phyloP scores from a whole-genome alignment of 2,888 invertebrate genomes.

The Polyploca ridens region DNA sequence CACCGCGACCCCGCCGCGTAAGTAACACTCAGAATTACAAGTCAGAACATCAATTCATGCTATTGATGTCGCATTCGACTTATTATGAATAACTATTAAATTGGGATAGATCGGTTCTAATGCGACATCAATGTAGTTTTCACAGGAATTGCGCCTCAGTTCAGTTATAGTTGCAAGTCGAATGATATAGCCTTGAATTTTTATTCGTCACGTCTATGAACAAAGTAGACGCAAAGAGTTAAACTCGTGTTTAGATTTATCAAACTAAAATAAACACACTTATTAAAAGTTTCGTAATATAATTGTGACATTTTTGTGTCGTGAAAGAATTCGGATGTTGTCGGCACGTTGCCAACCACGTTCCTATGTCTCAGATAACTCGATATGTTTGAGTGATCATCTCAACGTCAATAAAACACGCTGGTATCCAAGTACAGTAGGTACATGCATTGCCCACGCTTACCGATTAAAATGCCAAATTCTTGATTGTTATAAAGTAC shows the following conservation, averaged over 20 bases:
- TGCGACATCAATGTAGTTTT: too few relatives aligned
- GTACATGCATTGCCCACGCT: not conserved
- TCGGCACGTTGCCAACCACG: slow-evolving; percentile 12
- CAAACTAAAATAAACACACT: not conserved
- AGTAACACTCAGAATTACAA: slow-evolving; percentile 40
- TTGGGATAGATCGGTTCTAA: too few relatives aligned
- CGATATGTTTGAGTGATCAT: slow-evolving; percentile 10
- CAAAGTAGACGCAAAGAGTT: not conserved
- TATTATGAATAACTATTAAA: too few relatives aligned
- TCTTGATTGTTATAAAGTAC: not conserved
- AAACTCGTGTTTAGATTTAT: not conserved
- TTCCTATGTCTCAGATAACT: slow-evolving; percentile 4
- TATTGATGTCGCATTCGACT: not conserved
- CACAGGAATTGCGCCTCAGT: not conserved
- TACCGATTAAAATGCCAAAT: not conserved
- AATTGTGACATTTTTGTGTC: slow-evolving; percentile 1
- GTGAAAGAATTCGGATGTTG: slow-evolving; percentile 10
- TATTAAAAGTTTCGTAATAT: not conserved
- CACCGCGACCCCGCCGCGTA: slow-evolving; percentile 69
- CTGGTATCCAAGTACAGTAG: not conserved
- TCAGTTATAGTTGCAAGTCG: not conserved
- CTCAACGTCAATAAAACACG: slow-evolving; percentile 2
- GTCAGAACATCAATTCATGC: not conserved
- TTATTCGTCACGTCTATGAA: not conserved
- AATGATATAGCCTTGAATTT: not conserved